These are phyloP conservation scores for Drosophila ogumai DNA, from an alignment of 1,140 invertebrate genomes.

Conservation along the genomic window DNA sequence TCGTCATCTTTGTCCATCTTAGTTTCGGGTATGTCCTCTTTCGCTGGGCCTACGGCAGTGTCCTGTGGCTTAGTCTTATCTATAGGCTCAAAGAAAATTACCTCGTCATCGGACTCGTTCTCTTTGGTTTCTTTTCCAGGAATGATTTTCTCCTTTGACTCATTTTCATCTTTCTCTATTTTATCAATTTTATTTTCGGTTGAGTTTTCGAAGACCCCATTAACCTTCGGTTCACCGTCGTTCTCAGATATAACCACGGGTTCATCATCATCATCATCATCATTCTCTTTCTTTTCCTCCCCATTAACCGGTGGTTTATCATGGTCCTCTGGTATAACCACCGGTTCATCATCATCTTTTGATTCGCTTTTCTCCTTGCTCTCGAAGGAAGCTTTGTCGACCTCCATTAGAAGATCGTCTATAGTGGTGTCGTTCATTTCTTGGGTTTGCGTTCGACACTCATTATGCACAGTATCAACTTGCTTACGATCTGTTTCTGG, in stretches of 20 bases:
- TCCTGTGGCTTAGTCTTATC: conserved; percentile 38
- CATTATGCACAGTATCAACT: background rate
- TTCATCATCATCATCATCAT: background rate
- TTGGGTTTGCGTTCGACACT: conserved; percentile 4
- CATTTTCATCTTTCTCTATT: background rate
- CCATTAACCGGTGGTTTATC: conserved; percentile 15
- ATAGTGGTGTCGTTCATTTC: conserved; percentile 14
- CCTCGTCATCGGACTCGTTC: conserved; percentile 70
- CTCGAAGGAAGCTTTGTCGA: background rate
- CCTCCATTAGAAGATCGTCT: conserved; percentile 18
- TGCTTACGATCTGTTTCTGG: background rate
- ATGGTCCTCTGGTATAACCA: background rate
- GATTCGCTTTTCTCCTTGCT: background rate
- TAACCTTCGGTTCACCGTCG: conserved; percentile 1
- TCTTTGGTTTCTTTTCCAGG: conserved; percentile 30
- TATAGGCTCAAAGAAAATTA: conserved; percentile 68
- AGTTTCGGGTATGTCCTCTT: background rate
- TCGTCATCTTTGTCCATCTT: conserved; percentile 45
- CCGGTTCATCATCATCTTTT: background rate
- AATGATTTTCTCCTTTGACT: background rate
- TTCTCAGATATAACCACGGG: background rate
- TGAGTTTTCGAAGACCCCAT: conserved; percentile 9
- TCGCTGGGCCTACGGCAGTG: background rate
- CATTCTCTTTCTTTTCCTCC: background rate
- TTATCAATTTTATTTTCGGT: background rate